phyloP scores from a whole-genome alignment of 2,113 vertebrate species.

The Noctilio leporinus region DNA sequence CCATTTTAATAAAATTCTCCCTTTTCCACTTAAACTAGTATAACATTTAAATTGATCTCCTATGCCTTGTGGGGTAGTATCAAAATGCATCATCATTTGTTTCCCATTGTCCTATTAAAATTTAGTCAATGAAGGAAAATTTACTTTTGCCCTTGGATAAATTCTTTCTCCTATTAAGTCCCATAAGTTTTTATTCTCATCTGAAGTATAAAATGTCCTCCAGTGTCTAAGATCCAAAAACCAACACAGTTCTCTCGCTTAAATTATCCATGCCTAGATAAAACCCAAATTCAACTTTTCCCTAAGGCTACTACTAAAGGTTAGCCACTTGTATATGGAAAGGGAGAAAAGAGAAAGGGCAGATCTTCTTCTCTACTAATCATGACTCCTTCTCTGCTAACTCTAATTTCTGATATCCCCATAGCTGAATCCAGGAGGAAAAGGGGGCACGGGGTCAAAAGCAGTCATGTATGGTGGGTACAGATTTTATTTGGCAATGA shows the following conservation, averaged over 20 bases:
- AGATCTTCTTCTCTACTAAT: not conserved
- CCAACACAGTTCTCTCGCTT: not conserved
- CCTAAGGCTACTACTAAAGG: not conserved
- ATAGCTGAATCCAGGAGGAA: not conserved
- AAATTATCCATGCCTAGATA: not conserved
- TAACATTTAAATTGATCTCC: not conserved
- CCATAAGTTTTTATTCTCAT: not conserved
- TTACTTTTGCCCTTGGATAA: constrained; percentile 13
- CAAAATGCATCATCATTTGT: not conserved
- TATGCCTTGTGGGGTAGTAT: not conserved
- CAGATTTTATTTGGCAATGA: not conserved
- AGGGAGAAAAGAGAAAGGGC: not conserved
- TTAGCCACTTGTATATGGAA: not conserved
- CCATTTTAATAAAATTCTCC: not conserved
- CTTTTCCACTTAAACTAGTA: not conserved
- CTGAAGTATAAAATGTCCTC: constrained; percentile 7
- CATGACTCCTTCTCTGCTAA: not conserved
- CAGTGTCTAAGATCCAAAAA: not conserved
- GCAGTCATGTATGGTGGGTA: too few relatives aligned
- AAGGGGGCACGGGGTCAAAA: not conserved
- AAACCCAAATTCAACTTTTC: not conserved
- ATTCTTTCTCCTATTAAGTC: not conserved
- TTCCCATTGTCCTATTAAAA: constrained; percentile 1
- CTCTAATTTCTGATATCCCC: not conserved
- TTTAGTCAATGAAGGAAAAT: not conserved